These are phyloP conservation scores for Antechinus stuartii DNA, from an alignment of 2,113 vertebrate species.

Conservation along the genomic window DNA sequence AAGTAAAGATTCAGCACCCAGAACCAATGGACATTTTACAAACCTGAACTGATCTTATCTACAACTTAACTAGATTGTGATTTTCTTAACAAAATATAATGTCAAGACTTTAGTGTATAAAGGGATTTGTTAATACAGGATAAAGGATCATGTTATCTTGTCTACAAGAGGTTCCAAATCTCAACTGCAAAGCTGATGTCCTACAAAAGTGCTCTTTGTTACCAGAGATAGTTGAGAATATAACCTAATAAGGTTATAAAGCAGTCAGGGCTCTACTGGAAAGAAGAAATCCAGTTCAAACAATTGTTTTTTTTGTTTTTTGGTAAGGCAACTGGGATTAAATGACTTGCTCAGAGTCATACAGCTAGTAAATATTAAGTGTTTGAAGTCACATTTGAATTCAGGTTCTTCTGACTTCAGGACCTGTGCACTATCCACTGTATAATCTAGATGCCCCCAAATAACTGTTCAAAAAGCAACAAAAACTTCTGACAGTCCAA, in stretches of 20 bases:
- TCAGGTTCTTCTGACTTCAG: no score
- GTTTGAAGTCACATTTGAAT: no score
- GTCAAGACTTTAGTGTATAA: neutral
- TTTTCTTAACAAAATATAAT: slow-evolving; percentile 45
- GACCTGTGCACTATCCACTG: no score
- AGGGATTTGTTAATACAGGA: neutral
- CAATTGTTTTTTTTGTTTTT: no score
- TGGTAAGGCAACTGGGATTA: no score
- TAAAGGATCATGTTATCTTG: neutral
- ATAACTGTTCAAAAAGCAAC: neutral
- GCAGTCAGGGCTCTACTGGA: neutral
- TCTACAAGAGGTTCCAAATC: neutral
- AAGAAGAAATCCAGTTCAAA: neutral
- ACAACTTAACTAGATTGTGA: slow-evolving; percentile 25
- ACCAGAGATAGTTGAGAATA: neutral
- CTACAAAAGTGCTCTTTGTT: slow-evolving; percentile 4
- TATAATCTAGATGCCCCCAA: neutral
- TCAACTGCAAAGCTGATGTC: neutral
- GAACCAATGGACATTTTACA: slow-evolving; percentile 33
- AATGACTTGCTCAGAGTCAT: no score
- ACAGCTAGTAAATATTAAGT: no score
- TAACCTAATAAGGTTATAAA: neutral
- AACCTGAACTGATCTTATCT: slow-evolving; percentile 33
- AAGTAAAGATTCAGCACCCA: slow-evolving; percentile 11
- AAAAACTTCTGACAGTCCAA: neutral